These are phyloP conservation scores for Otus sunia DNA, from an alignment of 2,113 vertebrate species.

Conservation along the genomic window DNA sequence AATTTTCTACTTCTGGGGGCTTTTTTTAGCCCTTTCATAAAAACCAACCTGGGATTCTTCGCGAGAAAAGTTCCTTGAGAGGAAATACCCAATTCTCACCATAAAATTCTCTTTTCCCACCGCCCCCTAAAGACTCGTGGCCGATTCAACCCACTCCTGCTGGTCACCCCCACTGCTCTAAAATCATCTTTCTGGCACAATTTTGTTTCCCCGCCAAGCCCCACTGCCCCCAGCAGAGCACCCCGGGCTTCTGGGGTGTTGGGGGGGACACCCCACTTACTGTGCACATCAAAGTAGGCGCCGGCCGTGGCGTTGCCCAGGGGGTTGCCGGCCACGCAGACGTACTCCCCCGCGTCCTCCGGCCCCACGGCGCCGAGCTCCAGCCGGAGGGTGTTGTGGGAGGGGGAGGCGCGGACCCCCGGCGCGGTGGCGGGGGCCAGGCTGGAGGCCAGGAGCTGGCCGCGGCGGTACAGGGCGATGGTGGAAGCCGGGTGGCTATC, in stretches of 20 bases:
- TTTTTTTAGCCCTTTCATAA: neutral
- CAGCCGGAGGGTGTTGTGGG: conserved; percentile 64
- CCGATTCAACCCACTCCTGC: no score
- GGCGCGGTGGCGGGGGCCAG: fast-evolving
- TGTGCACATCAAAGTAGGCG: conserved; percentile 12
- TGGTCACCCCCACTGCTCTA: fast-evolving
- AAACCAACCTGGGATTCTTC: fast-evolving
- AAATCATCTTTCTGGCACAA: no score
- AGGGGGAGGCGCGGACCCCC: neutral
- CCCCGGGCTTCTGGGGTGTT: neutral
- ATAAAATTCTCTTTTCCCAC: neutral
- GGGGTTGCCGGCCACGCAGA: conserved; percentile 62
- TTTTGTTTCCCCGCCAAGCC: neutral
- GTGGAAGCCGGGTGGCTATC: conserved; percentile 64
- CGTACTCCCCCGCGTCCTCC: conserved; percentile 45
- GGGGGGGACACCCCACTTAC: conserved; percentile 39
- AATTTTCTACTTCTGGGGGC: fast-evolving
- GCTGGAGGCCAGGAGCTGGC: conserved; percentile 60
- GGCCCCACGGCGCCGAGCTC: neutral
- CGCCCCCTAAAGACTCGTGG: neutral
- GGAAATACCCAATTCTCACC: neutral
- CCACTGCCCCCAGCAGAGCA: no score
- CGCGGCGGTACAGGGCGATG: conserved; percentile 49
- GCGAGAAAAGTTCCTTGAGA: neutral
- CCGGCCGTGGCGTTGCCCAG: conserved; percentile 58